Evolutionary conservation across 2,797 vertebrate genomes (phyloP), one percentile per base, ranked within the genome.

Genomic region (Neosalanx taihuensis): DNA sequence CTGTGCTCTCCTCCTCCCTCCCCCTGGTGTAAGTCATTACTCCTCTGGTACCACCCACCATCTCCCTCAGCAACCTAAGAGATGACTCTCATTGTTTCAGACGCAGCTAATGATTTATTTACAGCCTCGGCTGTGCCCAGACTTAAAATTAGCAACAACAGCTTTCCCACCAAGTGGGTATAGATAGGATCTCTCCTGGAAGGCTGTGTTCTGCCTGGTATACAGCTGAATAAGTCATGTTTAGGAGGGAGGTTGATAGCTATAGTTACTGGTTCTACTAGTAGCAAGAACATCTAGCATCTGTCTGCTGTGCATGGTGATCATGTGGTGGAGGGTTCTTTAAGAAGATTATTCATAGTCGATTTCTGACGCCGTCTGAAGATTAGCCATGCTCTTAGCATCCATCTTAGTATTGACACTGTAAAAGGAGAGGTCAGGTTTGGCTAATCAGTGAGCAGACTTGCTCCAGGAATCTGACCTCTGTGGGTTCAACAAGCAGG

Each of bases 61-160:
- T 70, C 67, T 73, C 69, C 68, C 41, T 33, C 9, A 37, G 17
- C 75, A 66, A 76, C 20, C 72, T 72, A 37, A 46, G 58, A 80
- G 79, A 86, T 77, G 9, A 83, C 67, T 76, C 74, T 81, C 75
- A 80, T 86, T 83, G 81, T 86, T 87, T 87, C 76, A 76, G 78
- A 81, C 69, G 30, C 41, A 35, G 72, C 79, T 83, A 83, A 86
- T 90, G 75, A 89, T 88, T 88, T 84, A 89, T 90, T 91, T 85
- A 83, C 81, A 77, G 70, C 75, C 76, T 76, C 59, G 23, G 70
- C 79, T 82, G 70, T 53, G 78, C 71, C 49, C n/a, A n/a, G 57
- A 64, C 67, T 83, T 81, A 77, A 80, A 85, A 86, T 82, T 78
- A 80, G 72, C 74, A 77, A 59, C 76, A 77, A 72, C 76, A 72